A percentile compares a stretch with the other conserved stretches of the same genome.
These are phyloP conservation scores for Chascanopsetta lugubris DNA, from an alignment of 2,113 vertebrate species.

Conservation along the genomic window DNA sequence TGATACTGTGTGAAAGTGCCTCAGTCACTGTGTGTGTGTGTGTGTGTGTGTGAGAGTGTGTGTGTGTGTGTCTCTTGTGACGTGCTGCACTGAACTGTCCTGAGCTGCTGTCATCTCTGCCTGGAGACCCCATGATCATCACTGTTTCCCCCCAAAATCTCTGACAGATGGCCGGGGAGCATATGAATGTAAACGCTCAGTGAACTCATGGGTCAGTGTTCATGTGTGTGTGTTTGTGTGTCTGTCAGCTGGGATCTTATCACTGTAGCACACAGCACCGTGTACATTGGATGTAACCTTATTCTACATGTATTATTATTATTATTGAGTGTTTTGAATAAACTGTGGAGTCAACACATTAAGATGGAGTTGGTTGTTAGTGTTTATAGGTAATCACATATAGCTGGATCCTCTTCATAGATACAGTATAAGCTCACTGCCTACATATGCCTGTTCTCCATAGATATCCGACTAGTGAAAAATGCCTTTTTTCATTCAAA, in stretches of 20 bases:
- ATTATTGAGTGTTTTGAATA: background rate
- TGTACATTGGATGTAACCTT: conserved; percentile 10
- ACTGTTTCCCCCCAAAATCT: conserved; percentile 51
- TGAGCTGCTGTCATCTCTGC: conserved; percentile 63
- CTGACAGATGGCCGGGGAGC: conserved; percentile 57
- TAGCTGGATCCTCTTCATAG: no score
- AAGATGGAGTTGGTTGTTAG: background rate
- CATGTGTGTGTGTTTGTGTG: conserved; percentile 5
- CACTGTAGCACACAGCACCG: conserved; percentile 9
- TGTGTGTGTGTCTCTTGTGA: conserved; percentile 41
- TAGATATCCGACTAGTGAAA: no score
- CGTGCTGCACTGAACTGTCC: conserved; percentile 50
- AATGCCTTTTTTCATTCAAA: no score
- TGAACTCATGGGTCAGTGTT: conserved; percentile 30
- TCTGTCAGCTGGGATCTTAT: background rate
- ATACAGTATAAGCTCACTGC: no score
- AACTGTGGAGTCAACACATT: background rate
- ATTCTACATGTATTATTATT: no score
- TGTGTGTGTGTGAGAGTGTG: conserved; percentile 24
- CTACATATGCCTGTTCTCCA: no score
- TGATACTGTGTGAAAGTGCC: background rate
- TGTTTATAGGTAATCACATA: no score
- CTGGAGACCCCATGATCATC: conserved; percentile 63
- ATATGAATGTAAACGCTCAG: conserved; percentile 38
- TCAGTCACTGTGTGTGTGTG: background rate